A percentile compares a stretch with the other conserved stretches of the same genome.
Evolutionary conservation across 2,888 invertebrate species (phyloP).

Genomic region (Gonocerus acuteangulatus): DNA sequence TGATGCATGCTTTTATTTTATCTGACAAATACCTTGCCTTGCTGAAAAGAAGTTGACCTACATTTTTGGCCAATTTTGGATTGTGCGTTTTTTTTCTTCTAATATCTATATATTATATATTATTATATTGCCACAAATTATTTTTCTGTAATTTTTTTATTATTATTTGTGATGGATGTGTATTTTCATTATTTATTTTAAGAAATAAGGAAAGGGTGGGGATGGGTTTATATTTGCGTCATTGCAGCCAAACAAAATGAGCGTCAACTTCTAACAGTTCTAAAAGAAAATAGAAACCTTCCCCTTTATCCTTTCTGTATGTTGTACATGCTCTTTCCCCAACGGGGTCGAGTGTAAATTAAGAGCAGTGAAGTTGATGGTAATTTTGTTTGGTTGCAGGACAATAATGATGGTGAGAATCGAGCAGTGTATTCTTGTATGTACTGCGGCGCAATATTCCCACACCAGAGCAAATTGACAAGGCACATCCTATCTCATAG

Average conservation of each 20-base stretch:
- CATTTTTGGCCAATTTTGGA: conserved; percentile 74
- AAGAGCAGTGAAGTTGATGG: conserved; percentile 68
- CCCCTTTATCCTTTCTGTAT: conserved; percentile 16
- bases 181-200: conserved; percentile 27
- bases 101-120: conserved; percentile 38
- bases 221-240: conserved; percentile 28
- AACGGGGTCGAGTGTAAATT: conserved; percentile 1
- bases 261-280: conserved; percentile 68
- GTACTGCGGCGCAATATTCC: conserved; percentile 82
- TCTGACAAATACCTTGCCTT: conserved; percentile 34
- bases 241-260: conserved; percentile 59
- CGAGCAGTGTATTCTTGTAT: conserved; percentile 61
- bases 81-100: conserved; percentile 49
- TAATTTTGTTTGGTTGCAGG: conserved; percentile 82
- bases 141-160: conserved; percentile 28
- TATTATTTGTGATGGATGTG: conserved; percentile 36
- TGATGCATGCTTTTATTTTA: conserved; percentile 17
- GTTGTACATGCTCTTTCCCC: not conserved
- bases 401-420: conserved; percentile 60
- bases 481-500: conserved; percentile 77
- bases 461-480: conserved; percentile 84
- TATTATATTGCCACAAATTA: conserved; percentile 30
- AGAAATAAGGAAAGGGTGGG: conserved; percentile 23
- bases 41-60: conserved; percentile 89
- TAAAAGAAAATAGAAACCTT: conserved; percentile 23